Conservation (phyloP, 2,113 vertebrate genomes). For the cat (Felis catus) region F.catus_Fca126_mat1.0 CM031426.1:21007501-21008000, state of each 20-base stretch:
- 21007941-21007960: not conserved
- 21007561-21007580: not conserved
- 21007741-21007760: not conserved
- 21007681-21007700: not conserved
- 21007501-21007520: not conserved
- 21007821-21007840: not conserved
- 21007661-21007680: not conserved
- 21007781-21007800: not conserved
- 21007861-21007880: not conserved
- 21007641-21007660: not conserved
- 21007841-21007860: not conserved
- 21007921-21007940: not conserved
- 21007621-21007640: not conserved
- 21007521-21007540: not conserved
- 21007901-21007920: not conserved
- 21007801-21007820: not conserved
- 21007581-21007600: not conserved
- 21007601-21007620: not conserved
- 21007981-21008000: not conserved
- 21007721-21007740: not conserved
- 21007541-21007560: not conserved
- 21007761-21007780: not conserved
- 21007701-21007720: not conserved
- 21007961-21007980: not conserved
- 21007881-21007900: not conserved